Percentiles rank a stretch among this genome's conserved stretches.
These are phyloP conservation scores for Centropristis striata DNA, from an alignment of 2,113 vertebrate genomes.

Conservation along the genomic window DNA sequence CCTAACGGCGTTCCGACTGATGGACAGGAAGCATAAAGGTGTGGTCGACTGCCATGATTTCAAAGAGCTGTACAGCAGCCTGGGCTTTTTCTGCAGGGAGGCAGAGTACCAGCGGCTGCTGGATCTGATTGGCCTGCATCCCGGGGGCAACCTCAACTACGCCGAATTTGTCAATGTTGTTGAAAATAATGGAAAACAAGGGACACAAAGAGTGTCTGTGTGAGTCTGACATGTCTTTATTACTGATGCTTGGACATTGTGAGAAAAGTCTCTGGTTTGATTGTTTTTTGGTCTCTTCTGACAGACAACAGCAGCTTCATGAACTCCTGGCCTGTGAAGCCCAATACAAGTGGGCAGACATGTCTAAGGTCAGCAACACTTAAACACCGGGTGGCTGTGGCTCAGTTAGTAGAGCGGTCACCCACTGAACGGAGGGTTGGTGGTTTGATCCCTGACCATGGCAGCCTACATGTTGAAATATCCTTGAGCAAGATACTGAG, in stretches of 20 bases:
- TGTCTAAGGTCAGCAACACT: constrained; percentile 84
- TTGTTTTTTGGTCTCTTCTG: constrained; percentile 4
- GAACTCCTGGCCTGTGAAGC: constrained; percentile 87
- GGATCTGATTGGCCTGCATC: constrained; percentile 75
- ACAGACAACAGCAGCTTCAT: constrained; percentile 87
- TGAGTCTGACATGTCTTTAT: constrained; percentile 28
- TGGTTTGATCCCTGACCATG: too few relatives aligned
- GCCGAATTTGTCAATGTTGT: constrained; percentile 76
- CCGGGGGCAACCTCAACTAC: constrained; percentile 69
- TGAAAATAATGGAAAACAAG: constrained; percentile 54
- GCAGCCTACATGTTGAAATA: too few relatives aligned
- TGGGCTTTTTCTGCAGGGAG: constrained; percentile 74
- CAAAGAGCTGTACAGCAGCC: constrained; percentile 58
- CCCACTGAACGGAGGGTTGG: too few relatives aligned
- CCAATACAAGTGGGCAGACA: constrained; percentile 86
- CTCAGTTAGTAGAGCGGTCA: too few relatives aligned
- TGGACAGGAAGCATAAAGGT: constrained; percentile 79
- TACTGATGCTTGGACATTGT: neutral
- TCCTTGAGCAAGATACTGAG: too few relatives aligned
- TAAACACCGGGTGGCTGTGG: too few relatives aligned
- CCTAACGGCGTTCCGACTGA: constrained; percentile 82
- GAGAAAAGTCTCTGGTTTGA: neutral
- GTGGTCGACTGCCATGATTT: constrained; percentile 76
- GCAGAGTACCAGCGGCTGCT: constrained; percentile 75
- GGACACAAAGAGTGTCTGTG: constrained; percentile 12